These are phyloP conservation scores for Rhorus exstirpatorius DNA, from an alignment of 2,888 invertebrate genomes.

Conservation along the genomic window DNA sequence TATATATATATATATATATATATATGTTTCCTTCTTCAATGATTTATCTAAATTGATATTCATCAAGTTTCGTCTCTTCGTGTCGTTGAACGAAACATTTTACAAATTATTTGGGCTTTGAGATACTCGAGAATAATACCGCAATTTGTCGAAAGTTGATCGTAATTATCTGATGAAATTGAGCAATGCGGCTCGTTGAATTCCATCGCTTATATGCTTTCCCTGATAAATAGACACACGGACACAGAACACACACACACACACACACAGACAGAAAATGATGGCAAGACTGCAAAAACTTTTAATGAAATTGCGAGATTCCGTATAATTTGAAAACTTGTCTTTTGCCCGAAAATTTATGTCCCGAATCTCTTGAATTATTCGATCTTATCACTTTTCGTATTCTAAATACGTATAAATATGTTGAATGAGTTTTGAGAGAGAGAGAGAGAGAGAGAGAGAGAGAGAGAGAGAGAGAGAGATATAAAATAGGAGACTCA, in stretches of 20 bases:
- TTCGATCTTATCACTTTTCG: conserved; percentile 47
- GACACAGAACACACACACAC: background rate
- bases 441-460: background rate
- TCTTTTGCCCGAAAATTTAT: conserved; percentile 2
- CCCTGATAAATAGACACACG: conserved; percentile 6
- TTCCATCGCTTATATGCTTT: conserved; percentile 16
- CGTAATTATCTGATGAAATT: conserved; percentile 62
- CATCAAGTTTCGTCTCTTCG: conserved; percentile 8
- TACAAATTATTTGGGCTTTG: conserved; percentile 4
- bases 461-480: background rate
- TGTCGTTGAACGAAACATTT: background rate
- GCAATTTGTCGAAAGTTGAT: conserved; percentile 34
- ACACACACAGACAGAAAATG: background rate
- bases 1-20: too few species aligned
- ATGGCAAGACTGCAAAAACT: conserved; percentile 57
- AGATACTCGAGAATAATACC: background rate
- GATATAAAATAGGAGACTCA: conserved; percentile 81
- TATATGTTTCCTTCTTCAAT: background rate
- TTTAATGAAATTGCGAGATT: conserved; percentile 69
- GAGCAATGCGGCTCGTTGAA: conserved; percentile 49
- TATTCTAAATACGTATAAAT: conserved; percentile 14
- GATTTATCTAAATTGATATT: conserved; percentile 6
- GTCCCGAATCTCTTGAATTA: conserved; percentile 28
- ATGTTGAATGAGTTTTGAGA: background rate
- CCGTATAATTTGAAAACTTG: conserved; percentile 70